These are phyloP conservation scores for Orthosia incerta DNA, from an alignment of 2,888 invertebrate genomes.

Conservation along the genomic window DNA sequence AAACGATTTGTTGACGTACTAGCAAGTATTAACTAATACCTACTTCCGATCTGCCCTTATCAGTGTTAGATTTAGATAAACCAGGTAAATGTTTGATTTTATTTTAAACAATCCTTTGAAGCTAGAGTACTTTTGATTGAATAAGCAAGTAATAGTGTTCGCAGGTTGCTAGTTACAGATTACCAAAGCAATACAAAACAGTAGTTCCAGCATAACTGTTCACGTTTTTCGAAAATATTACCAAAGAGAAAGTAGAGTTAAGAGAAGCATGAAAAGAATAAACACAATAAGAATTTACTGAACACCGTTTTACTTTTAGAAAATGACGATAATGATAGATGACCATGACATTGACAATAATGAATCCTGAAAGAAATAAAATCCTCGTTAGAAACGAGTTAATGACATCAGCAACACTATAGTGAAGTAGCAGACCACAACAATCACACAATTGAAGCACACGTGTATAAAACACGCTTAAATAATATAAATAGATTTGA, in stretches of 20 bases:
- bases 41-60: constrained; percentile 35
- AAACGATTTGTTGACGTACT: constrained; percentile 29
- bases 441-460: background rate
- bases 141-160: background rate
- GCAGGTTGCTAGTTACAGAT: background rate
- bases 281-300: background rate
- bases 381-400: constrained; percentile 7
- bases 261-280: constrained; percentile 4
- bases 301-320: background rate
- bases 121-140: background rate
- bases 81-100: constrained; percentile 7
- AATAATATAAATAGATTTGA: constrained; percentile 1
- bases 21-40: constrained; percentile 8
- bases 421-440: constrained; percentile 11
- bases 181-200: background rate
- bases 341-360: background rate
- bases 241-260: constrained; percentile 13
- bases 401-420: background rate
- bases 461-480: constrained; percentile 26
- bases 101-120: background rate
- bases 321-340: background rate
- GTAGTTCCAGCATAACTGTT: background rate
- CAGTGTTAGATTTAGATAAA: constrained; percentile 8
- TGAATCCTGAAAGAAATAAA: background rate
- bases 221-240: background rate